These are phyloP conservation scores for Tenthredo notha DNA, from an alignment of 2,888 invertebrate genomes.

Conservation along the genomic window DNA sequence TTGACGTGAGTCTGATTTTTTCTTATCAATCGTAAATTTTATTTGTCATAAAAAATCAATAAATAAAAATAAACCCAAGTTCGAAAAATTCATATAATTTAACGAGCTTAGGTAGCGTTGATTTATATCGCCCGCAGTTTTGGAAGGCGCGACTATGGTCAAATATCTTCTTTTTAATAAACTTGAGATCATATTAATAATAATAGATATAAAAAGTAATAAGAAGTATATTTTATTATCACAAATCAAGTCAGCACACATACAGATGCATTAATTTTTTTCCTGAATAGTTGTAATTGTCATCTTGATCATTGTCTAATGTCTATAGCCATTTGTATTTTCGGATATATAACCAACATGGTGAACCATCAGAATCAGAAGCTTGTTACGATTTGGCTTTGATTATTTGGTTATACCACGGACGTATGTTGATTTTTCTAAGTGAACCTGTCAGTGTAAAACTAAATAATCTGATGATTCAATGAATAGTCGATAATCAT, in stretches of 20 bases:
- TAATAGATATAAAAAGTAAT: neutral
- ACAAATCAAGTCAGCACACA: neutral
- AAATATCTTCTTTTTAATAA: neutral
- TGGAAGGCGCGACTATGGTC: neutral
- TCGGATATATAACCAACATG: conserved; percentile 5
- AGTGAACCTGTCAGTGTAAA: conserved; percentile 4
- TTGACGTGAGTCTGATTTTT: neutral
- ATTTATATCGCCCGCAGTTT: neutral
- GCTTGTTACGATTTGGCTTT: neutral
- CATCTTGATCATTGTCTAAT: neutral
- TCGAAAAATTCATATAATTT: neutral
- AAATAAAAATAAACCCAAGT: neutral
- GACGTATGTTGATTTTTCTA: too few relatives aligned
- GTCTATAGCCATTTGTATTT: neutral
- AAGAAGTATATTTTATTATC: neutral
- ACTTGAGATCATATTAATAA: neutral
- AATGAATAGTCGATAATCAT: neutral
- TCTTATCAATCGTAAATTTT: neutral
- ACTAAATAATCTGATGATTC: neutral
- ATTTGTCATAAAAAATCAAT: neutral
- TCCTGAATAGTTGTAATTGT: neutral
- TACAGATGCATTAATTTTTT: neutral
- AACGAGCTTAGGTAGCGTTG: neutral
- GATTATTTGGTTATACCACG: conserved; percentile 9
- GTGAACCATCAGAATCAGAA: neutral